Percentiles rank a stretch among this genome's conserved stretches.
phyloP scores from a whole-genome alignment of 2,113 vertebrate species.

The Seriola rivoliana region DNA sequence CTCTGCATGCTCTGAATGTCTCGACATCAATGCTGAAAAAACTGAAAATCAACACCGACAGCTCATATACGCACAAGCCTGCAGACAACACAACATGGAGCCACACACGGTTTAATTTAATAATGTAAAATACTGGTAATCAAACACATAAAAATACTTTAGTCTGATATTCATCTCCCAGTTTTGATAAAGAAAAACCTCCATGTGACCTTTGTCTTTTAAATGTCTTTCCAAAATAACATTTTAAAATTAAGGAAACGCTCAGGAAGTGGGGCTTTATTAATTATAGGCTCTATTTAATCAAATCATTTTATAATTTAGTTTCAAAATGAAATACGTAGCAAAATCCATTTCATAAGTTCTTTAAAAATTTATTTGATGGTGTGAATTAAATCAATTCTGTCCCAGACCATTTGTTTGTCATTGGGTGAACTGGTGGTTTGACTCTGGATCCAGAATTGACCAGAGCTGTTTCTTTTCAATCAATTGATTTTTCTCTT shows the following conservation, averaged over 20 bases:
- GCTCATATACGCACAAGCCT: background rate
- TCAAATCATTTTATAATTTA: background rate
- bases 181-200: background rate
- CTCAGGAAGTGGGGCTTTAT: too few species aligned
- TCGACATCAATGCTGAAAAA: background rate
- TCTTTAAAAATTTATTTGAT: background rate
- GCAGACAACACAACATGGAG: background rate
- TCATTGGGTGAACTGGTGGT: background rate
- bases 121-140: background rate
- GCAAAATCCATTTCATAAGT: background rate
- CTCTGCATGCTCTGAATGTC: background rate
- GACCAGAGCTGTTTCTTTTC: conserved; percentile 17
- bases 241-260: too few species aligned
- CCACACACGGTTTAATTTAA: background rate
- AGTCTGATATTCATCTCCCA: background rate
- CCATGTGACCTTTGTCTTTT: too few species aligned
- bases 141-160: background rate
- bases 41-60: background rate
- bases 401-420: conserved; percentile 3
- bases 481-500: conserved; percentile 11
- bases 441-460: background rate
- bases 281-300: background rate
- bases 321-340: background rate
- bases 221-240: background rate
- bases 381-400: background rate